Conservation (phyloP, 1,140 invertebrate genomes). For the Aphis craccivora region DNA sequence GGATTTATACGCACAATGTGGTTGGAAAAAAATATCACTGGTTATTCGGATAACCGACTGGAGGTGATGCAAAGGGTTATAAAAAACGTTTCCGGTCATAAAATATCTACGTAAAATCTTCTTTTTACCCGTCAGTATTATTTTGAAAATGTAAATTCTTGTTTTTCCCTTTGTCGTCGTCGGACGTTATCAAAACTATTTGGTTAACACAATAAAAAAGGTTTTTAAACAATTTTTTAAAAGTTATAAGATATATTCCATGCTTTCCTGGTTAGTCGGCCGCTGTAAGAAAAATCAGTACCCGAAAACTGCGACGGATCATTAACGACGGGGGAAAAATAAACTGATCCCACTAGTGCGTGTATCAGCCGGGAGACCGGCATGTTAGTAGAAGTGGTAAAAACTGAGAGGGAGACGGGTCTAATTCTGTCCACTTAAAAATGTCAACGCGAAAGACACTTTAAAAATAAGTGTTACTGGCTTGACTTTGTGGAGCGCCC, state of each 20-base stretch:
- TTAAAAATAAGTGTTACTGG: constrained; percentile 51
- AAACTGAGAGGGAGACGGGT: not conserved
- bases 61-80: not conserved
- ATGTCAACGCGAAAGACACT: constrained; percentile 42
- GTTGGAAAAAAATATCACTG: constrained; percentile 24
- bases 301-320: constrained; percentile 24
- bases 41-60: not conserved
- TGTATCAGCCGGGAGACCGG: not conserved
- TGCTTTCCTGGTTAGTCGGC: not conserved
- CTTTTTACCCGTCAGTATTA: constrained; percentile 17
- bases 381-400: not conserved
- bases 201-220: not conserved
- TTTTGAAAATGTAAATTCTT: not conserved
- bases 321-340: not conserved
- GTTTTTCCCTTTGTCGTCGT: not conserved
- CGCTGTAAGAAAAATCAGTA: not conserved
- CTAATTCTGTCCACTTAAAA: constrained; percentile 48
- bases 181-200: not conserved
- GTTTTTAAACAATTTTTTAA: not conserved
- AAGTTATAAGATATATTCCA: not conserved
- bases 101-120: constrained; percentile 44
- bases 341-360: not conserved
- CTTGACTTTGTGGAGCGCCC: not conserved
- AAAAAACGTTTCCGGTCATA: constrained; percentile 44
- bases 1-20: constrained; percentile 23